These are phyloP conservation scores for Hylaea fasciaria DNA, from an alignment of 2,888 invertebrate species.

Conservation along the genomic window DNA sequence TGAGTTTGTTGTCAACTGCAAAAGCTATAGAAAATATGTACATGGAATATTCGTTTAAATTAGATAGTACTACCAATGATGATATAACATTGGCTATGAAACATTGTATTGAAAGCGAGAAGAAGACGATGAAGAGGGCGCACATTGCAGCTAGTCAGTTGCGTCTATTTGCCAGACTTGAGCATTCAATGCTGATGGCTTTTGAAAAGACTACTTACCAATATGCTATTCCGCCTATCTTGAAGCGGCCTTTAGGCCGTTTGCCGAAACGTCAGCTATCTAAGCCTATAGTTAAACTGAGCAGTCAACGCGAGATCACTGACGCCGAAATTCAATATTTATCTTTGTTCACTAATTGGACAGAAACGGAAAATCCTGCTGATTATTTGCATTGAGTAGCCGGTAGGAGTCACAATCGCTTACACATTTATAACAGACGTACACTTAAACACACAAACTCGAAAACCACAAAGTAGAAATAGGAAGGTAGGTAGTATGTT, in stretches of 20 bases:
- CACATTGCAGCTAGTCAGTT: slow-evolving; percentile 85
- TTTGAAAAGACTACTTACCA: slow-evolving; percentile 54
- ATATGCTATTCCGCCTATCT: slow-evolving; percentile 16
- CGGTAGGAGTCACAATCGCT: neutral
- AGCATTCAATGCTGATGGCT: slow-evolving; percentile 72
- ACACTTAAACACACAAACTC: too few species aligned
- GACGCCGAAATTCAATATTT: slow-evolving; percentile 72
- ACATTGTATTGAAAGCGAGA: slow-evolving; percentile 80
- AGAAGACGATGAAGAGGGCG: slow-evolving; percentile 78
- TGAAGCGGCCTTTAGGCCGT: slow-evolving; percentile 18
- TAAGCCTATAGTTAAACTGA: slow-evolving; percentile 17
- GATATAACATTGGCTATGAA: slow-evolving; percentile 81
- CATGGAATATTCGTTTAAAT: slow-evolving; percentile 73
- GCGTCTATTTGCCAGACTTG: slow-evolving; percentile 75
- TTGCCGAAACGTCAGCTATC: slow-evolving; percentile 22
- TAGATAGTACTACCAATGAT: slow-evolving; percentile 84
- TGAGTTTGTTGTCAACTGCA: slow-evolving; percentile 83
- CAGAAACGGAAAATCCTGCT: slow-evolving; percentile 64
- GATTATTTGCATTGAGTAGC: slow-evolving; percentile 56
- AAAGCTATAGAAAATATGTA: slow-evolving; percentile 85
- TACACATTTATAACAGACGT: too few species aligned
- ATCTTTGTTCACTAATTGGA: slow-evolving; percentile 74
- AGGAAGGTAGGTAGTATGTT: too few species aligned
- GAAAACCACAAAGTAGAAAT: too few species aligned
- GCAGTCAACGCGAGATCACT: slow-evolving; percentile 48